A percentile compares a stretch with the other conserved stretches of the same genome.
Conservation (phyloP, 2,888 invertebrate species). For the Phyllotreta striolata region DNA sequence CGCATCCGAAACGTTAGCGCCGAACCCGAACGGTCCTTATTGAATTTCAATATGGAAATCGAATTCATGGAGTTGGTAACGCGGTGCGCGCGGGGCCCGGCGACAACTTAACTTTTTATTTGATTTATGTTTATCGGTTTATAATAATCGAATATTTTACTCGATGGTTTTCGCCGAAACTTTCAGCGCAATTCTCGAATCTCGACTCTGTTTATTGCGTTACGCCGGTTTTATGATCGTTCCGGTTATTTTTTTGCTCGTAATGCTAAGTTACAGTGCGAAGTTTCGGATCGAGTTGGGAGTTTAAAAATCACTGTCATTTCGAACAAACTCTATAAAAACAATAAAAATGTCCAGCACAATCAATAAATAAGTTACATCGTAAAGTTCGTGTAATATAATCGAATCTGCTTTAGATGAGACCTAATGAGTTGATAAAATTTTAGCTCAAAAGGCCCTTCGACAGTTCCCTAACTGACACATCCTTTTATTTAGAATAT, state of each 20-base stretch:
- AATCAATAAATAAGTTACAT: too few species aligned
- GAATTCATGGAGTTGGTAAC: slow-evolving; percentile 37
- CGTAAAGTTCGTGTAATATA: background rate
- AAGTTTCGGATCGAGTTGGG: too few species aligned
- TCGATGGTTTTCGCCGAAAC: slow-evolving; percentile 26
- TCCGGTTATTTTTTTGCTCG: too few species aligned
- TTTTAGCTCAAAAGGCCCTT: slow-evolving; percentile 12
- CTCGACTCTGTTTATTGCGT: background rate
- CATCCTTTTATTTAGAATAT: slow-evolving; percentile 20
- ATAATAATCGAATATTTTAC: slow-evolving; percentile 42
- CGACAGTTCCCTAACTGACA: slow-evolving; percentile 11
- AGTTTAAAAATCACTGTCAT: too few species aligned
- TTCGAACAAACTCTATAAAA: too few species aligned
- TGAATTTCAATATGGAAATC: slow-evolving; percentile 41
- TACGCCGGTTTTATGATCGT: too few species aligned
- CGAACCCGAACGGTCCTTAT: slow-evolving; percentile 33
- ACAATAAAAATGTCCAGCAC: too few species aligned
- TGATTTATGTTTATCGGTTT: slow-evolving; percentile 41
- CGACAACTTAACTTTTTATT: slow-evolving; percentile 40
- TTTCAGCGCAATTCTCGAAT: slow-evolving; percentile 12
- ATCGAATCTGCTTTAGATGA: background rate
- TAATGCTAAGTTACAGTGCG: too few species aligned
- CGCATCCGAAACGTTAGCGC: slow-evolving; percentile 18
- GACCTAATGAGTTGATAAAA: too few species aligned
- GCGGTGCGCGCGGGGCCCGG: slow-evolving; percentile 22